A percentile compares a stretch with the other conserved stretches of the same genome.
phyloP scores from a whole-genome alignment of 2,888 invertebrate genomes.

The Clitarchus hookeri region DNA sequence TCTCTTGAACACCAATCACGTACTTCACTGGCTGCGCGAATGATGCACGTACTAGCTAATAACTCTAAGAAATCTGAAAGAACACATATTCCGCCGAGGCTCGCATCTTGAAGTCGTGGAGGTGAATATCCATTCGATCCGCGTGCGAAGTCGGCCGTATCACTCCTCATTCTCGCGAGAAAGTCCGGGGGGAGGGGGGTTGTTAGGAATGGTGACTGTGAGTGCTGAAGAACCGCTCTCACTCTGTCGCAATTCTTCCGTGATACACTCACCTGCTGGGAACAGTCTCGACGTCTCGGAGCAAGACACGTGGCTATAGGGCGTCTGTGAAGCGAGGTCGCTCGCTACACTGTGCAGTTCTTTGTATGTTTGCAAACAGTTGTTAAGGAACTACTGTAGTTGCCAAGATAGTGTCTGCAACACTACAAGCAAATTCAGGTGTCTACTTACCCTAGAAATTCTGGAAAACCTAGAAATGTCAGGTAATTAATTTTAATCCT shows the following conservation, averaged over 20 bases:
- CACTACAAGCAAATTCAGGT: too few species aligned
- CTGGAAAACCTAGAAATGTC: too few species aligned
- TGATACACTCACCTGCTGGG: neutral
- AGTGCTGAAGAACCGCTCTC: neutral
- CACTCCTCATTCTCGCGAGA: neutral
- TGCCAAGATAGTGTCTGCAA: too few species aligned
- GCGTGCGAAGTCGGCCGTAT: neutral
- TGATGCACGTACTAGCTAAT: too few species aligned
- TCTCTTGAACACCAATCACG: too few species aligned
- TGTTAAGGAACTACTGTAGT: too few species aligned
- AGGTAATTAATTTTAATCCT: too few species aligned
- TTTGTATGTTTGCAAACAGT: too few species aligned
- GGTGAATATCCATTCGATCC: neutral
- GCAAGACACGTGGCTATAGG: neutral
- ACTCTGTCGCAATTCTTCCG: neutral
- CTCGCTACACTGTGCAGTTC: too few species aligned
- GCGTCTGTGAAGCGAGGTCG: too few species aligned
- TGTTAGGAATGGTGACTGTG: neutral
- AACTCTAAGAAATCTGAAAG: neutral
- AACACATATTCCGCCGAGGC: neutral
- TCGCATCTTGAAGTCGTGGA: neutral
- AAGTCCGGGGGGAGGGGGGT: neutral
- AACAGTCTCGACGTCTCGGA: neutral
- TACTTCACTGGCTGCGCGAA: too few species aligned
- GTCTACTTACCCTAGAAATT: too few species aligned